phyloP scores from a whole-genome alignment of 2,797 vertebrate species.

The Avahi laniger region DNA sequence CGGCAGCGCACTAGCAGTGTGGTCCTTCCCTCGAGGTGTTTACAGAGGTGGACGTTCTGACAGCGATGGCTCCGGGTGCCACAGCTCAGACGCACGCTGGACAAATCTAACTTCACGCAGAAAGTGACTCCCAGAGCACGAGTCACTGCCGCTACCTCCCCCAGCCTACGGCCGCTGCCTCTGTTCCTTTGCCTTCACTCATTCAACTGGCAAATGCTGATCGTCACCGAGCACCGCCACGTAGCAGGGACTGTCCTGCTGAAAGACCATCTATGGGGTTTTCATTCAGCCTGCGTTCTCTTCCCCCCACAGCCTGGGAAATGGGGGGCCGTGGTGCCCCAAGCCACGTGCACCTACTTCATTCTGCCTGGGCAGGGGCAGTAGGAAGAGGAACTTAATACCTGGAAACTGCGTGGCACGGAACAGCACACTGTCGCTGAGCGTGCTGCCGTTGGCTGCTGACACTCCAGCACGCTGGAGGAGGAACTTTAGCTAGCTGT shows the following conservation, averaged over 20 bases:
- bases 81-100: background rate
- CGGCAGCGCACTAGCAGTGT: fast-evolving
- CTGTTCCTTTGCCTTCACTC: background rate
- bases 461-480: fast-evolving
- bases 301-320: background rate
- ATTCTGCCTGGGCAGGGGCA: background rate
- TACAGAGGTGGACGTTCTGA: background rate
- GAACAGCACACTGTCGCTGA: background rate
- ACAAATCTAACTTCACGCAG: background rate
- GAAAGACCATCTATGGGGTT: background rate
- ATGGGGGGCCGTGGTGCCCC: background rate
- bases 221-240: fast-evolving
- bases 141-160: background rate
- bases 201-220: background rate
- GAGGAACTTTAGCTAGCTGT: background rate
- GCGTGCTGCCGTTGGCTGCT: background rate
- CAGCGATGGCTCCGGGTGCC: background rate
- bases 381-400: background rate
- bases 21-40: background rate
- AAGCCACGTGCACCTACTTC: background rate
- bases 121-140: background rate
- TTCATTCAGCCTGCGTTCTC: background rate
- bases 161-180: background rate
- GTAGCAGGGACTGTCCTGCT: no score
- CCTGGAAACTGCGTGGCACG: background rate